Conservation (phyloP, 2,888 invertebrate genomes). For the Rhabditoides inermis region DNA sequence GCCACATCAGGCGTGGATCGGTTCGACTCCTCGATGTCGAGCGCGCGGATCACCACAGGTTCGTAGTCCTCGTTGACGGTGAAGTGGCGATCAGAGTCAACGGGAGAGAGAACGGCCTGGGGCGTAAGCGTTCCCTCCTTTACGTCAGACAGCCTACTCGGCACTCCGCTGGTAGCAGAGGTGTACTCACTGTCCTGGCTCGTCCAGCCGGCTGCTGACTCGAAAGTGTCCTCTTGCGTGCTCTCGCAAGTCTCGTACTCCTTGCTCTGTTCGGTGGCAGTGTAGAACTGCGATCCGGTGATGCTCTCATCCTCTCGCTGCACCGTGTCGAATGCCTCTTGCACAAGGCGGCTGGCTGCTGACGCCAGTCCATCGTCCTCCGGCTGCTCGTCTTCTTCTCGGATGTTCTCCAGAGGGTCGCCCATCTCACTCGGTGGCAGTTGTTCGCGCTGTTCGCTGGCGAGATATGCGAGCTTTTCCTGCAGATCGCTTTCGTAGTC, state of each 20-base stretch:
- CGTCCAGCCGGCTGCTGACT: constrained; percentile 31
- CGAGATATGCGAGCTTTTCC: constrained; percentile 30
- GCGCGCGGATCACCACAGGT: constrained; percentile 10
- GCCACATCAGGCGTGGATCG: constrained; percentile 32
- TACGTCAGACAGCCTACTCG: constrained; percentile 19
- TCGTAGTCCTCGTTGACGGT: constrained; percentile 25
- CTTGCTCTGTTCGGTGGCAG: constrained; percentile 25
- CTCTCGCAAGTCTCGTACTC: constrained; percentile 38
- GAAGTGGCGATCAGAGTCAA: constrained; percentile 37
- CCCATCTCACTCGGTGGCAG: constrained; percentile 1
- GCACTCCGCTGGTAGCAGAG: constrained; percentile 21
- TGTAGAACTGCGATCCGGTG: too few relatives aligned
- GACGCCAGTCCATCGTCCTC: background rate
- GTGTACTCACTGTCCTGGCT: constrained; percentile 38
- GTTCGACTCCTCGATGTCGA: constrained; percentile 15
- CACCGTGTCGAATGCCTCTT: constrained; percentile 4
- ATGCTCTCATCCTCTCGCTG: too few relatives aligned
- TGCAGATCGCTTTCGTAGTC: constrained; percentile 37
- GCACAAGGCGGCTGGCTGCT: background rate
- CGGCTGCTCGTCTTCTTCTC: background rate
- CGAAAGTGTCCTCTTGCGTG: constrained; percentile 36
- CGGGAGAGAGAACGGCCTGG: constrained; percentile 30
- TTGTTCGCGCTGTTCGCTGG: constrained; percentile 14
- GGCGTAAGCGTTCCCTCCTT: constrained; percentile 23
- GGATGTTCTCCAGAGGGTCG: background rate